These are phyloP conservation scores for Pachyseris speciosa DNA, from an alignment of 64 coral and sea anemone species.

Conservation along the genomic window DNA sequence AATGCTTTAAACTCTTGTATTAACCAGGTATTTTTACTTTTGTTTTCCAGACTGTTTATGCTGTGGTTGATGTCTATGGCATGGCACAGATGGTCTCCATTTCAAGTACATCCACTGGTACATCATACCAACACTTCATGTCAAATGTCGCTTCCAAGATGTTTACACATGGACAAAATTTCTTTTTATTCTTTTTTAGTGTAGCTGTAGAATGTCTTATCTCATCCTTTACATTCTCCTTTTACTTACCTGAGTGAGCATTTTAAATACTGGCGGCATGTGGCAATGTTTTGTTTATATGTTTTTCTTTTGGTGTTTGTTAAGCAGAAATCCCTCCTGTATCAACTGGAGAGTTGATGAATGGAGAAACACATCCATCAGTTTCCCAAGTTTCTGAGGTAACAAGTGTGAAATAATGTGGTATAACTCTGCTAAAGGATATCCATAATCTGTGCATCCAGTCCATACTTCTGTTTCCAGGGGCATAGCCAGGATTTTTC, in stretches of 20 bases:
- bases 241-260: too few relatives aligned
- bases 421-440: too few relatives aligned
- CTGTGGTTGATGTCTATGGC: slow-evolving; percentile 78
- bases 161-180: background rate
- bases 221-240: background rate
- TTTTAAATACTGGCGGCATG: too few relatives aligned
- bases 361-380: slow-evolving; percentile 1
- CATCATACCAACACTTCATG: background rate
- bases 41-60: slow-evolving; percentile 56
- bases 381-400: slow-evolving; percentile 2
- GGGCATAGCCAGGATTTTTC: too few relatives aligned
- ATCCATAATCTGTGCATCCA: too few relatives aligned
- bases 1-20: too few relatives aligned
- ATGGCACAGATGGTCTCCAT: slow-evolving; percentile 63
- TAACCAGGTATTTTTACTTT: background rate
- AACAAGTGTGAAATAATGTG: too few relatives aligned
- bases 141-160: background rate
- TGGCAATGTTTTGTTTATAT: background rate
- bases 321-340: background rate
- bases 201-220: too few relatives aligned
- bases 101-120: slow-evolving; percentile 25
- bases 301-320: background rate
- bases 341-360: background rate
- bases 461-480: too few relatives aligned
- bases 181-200: too few relatives aligned